Percentiles rank a stretch among this genome's conserved stretches.
phyloP scores from a whole-genome alignment of 2,888 invertebrate species.

The Heliconius hortense region DNA sequence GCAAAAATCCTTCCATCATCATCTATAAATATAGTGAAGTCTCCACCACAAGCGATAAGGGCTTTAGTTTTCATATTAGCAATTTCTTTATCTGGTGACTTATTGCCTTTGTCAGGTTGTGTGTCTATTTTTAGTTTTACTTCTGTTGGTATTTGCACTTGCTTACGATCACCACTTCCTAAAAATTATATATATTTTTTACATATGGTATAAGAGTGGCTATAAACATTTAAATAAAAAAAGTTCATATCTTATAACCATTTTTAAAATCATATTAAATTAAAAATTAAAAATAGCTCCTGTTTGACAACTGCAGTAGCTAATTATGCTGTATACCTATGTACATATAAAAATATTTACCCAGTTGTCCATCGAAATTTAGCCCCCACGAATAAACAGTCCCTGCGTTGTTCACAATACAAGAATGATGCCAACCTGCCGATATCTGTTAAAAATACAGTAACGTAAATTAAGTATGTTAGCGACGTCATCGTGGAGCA shows the following conservation, averaged over 20 bases:
- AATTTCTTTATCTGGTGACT: constrained; percentile 54
- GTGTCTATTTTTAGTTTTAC: constrained; percentile 58
- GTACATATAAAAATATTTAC: constrained; percentile 57
- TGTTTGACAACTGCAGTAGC: too few relatives aligned
- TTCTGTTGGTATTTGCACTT: constrained; percentile 81
- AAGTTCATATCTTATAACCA: too few relatives aligned
- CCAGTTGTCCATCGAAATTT: constrained; percentile 94
- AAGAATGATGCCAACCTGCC: constrained; percentile 92
- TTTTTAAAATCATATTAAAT: background rate
- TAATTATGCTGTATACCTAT: background rate
- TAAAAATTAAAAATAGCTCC: too few relatives aligned
- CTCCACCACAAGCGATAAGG: constrained; percentile 86
- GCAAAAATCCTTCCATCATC: constrained; percentile 86
- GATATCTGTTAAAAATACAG: constrained; percentile 66
- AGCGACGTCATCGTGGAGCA: too few relatives aligned
- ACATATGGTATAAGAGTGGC: background rate
- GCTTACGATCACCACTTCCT: constrained; percentile 84
- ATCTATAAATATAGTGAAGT: constrained; percentile 88
- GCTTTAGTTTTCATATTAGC: constrained; percentile 56
- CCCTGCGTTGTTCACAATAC: constrained; percentile 86
- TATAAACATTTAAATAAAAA: background rate
- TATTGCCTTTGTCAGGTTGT: constrained; percentile 53
- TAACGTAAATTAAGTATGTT: background rate
- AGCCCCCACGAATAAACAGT: constrained; percentile 92
- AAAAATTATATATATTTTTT: constrained; percentile 1